phyloP scores from a whole-genome alignment of 2,888 invertebrate genomes.

The Polyploca ridens region DNA sequence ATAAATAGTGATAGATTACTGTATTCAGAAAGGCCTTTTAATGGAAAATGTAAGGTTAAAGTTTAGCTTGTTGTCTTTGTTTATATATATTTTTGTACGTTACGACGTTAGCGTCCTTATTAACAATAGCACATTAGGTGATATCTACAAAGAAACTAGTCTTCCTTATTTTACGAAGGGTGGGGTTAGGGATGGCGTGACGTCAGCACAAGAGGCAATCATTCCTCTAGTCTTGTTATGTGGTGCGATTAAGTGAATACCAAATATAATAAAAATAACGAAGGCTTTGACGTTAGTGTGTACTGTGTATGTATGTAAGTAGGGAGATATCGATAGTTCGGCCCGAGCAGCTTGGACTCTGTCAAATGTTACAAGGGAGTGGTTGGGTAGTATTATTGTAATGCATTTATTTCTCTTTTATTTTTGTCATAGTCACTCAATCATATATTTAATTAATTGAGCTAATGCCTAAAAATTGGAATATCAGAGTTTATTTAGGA shows the following conservation, averaged over 20 bases:
- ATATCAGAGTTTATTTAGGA: slow-evolving; percentile 85
- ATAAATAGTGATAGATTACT: slow-evolving; percentile 70
- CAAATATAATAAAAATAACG: slow-evolving; percentile 77
- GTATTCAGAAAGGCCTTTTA: slow-evolving; percentile 77
- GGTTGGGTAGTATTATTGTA: slow-evolving; percentile 81
- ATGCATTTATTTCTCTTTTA: slow-evolving; percentile 82
- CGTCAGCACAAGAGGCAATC: slow-evolving; percentile 79
- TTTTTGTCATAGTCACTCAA: slow-evolving; percentile 80
- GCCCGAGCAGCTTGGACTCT: slow-evolving; percentile 80
- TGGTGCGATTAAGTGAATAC: slow-evolving; percentile 82
- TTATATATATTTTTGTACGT: slow-evolving; percentile 78
- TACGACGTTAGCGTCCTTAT: slow-evolving; percentile 65
- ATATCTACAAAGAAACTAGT: slow-evolving; percentile 82
- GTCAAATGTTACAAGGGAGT: slow-evolving; percentile 68
- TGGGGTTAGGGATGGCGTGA: slow-evolving; percentile 46
- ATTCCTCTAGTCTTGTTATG: slow-evolving; percentile 83
- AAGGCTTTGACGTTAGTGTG: slow-evolving; percentile 72
- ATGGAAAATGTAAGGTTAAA: slow-evolving; percentile 65
- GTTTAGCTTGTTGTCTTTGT: slow-evolving; percentile 80
- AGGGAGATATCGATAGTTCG: slow-evolving; percentile 62
- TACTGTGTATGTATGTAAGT: slow-evolving; percentile 41
- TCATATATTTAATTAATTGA: slow-evolving; percentile 82
- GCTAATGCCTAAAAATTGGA: slow-evolving; percentile 84
- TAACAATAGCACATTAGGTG: slow-evolving; percentile 76
- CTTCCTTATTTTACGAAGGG: slow-evolving; percentile 77